A percentile compares a stretch with the other conserved stretches of the same genome.
Conservation (phyloP, 2,888 invertebrate species). For the Opisthograptis luteolata region DNA sequence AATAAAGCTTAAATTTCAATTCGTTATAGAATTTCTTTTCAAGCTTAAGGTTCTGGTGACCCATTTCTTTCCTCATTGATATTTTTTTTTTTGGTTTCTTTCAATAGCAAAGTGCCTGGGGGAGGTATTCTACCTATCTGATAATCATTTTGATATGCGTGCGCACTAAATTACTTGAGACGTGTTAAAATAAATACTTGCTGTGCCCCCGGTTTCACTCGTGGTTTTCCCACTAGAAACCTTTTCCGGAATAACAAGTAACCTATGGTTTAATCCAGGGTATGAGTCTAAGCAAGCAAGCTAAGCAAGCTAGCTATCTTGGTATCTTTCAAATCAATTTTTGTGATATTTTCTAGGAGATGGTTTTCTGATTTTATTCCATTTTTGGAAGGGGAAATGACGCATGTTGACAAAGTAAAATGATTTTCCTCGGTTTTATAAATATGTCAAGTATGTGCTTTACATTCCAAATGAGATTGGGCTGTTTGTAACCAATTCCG, state of each 20-base stretch:
- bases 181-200: background rate
- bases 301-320: too few relatives aligned
- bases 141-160: constrained; percentile 32
- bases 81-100: constrained; percentile 31
- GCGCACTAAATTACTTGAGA: constrained; percentile 5
- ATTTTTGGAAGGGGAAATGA: too few relatives aligned
- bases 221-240: too few relatives aligned
- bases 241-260: too few relatives aligned
- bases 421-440: background rate
- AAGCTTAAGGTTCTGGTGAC: constrained; percentile 31
- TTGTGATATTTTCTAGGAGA: too few relatives aligned
- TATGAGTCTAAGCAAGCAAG: too few relatives aligned
- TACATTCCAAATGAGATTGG: constrained; percentile 20
- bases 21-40: constrained; percentile 35
- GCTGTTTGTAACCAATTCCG: constrained; percentile 21
- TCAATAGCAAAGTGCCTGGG: constrained; percentile 2
- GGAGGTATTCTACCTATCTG: constrained; percentile 24
- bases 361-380: too few relatives aligned
- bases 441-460: constrained; percentile 20
- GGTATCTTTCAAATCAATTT: too few relatives aligned
- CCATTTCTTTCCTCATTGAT: constrained; percentile 31
- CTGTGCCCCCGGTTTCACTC: too few relatives aligned
- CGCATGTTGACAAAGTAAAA: too few relatives aligned
- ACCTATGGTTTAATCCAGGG: too few relatives aligned
- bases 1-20: constrained; percentile 30